Base-by-base conservation (phyloP, 2,113 vertebrate species). In the Potamarius usumacintae region DNA sequence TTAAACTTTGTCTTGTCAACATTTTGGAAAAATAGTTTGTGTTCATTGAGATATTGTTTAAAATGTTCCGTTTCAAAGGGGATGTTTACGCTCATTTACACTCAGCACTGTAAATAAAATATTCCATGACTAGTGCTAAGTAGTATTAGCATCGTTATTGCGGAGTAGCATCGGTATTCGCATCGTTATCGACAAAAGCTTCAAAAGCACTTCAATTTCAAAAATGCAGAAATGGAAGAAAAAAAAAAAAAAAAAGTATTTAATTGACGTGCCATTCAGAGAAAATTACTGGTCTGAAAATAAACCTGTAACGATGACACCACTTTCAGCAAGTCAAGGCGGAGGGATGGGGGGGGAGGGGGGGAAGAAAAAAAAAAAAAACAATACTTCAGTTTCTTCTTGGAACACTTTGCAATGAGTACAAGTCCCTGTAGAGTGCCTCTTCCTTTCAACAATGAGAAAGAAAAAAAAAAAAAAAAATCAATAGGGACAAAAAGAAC, bases 341-440 rank as follows among this genome's bases (percentile, higher is more conserved):
- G 34, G 34, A 42, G 34, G 34, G 2, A 42, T n/a, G n/a, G n/a
- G n/a, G n/a, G n/a, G n/a, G n/a, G n/a, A n/a, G n/a, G n/a, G 34
- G 34, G 34, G 34, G 34, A 34, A 34, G 2, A 42, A 62, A 7
- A 3, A 63, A 10, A 25, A 57, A 55, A 8, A 55, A 57, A 48
- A 14, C 69, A 50, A 63, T 90, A 89, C 92, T 90, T 94, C 86
- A 91, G 93, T 94, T 93, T 88, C 84, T 87, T 84, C 25, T 91
- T 83, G 85, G 91, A 90, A 85, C 92, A 92, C 72, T 89, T 88
- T 82, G 86, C 82, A 83, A 87, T 90, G 88, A 67, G 85, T 78
- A 82, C 84, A 84, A 78, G 74, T 89, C 12, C 83, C 86, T 85
- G 85, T 86, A 62, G 82, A 83, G 87, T 72, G 55, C 78, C 58